Percentiles rank a stretch among this genome's conserved stretches.
Evolutionary conservation across 2,888 invertebrate genomes (phyloP).

Genomic region (Cosmia pyralina): DNA sequence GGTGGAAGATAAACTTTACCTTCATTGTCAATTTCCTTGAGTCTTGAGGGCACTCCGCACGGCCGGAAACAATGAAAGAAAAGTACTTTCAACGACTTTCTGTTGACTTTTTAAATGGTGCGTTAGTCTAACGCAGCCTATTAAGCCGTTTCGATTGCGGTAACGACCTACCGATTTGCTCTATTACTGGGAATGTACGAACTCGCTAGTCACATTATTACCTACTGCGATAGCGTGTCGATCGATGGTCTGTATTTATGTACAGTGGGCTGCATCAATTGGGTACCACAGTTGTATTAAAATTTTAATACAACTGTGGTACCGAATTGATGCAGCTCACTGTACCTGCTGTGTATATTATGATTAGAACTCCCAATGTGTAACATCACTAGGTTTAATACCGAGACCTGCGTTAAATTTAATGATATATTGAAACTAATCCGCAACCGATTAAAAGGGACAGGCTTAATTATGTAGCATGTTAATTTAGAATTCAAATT

Average conservation of each 20-base stretch:
- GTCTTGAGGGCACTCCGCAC: slow-evolving; percentile 82
- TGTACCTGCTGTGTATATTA: slow-evolving; percentile 9
- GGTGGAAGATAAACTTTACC: slow-evolving; percentile 88
- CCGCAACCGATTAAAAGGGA: slow-evolving; percentile 56
- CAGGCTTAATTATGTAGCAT: slow-evolving; percentile 58
- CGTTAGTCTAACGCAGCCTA: slow-evolving; percentile 74
- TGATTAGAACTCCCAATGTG: slow-evolving; percentile 27
- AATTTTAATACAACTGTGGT: too few species aligned
- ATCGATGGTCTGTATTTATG: slow-evolving; percentile 31
- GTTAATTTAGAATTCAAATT: slow-evolving; percentile 53
- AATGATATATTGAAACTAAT: slow-evolving; percentile 47
- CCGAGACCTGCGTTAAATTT: slow-evolving; percentile 40
- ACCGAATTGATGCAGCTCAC: too few species aligned
- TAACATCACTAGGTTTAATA: slow-evolving; percentile 16
- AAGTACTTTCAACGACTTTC: slow-evolving; percentile 83
- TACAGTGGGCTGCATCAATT: too few species aligned
- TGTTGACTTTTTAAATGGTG: slow-evolving; percentile 85
- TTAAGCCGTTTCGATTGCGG: slow-evolving; percentile 65
- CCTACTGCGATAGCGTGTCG: slow-evolving; percentile 19
- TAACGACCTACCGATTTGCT: slow-evolving; percentile 61
- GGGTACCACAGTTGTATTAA: too few species aligned
- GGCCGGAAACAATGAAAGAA: slow-evolving; percentile 86
- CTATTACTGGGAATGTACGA: slow-evolving; percentile 37
- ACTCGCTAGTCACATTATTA: slow-evolving; percentile 31
- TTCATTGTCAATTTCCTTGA: slow-evolving; percentile 89